A percentile compares a stretch with the other conserved stretches of the same genome.
Conservation (phyloP, 2,113 vertebrate genomes). For the Labeo rohita region DNA sequence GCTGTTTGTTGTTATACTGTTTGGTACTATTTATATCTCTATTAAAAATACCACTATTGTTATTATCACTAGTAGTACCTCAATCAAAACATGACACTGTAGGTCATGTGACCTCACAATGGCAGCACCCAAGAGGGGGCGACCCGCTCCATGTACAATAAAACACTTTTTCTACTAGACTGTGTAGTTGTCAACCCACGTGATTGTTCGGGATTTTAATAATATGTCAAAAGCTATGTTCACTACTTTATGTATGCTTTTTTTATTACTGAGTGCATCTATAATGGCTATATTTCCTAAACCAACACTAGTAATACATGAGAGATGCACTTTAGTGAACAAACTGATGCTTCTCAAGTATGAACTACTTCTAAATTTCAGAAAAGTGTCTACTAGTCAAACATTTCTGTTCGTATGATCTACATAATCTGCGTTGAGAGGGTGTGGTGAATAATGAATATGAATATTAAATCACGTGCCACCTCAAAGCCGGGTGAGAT, state of each 20-base stretch:
- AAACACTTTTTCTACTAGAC: not conserved
- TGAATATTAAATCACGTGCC: constrained; percentile 7
- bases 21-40: not conserved
- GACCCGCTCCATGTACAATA: not conserved
- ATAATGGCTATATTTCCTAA: not conserved
- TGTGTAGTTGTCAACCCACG: not conserved
- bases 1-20: not conserved
- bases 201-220: not conserved
- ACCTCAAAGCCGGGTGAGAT: not conserved
- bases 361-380: not conserved
- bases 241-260: not conserved
- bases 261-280: not conserved
- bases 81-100: not conserved
- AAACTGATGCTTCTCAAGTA: too few species aligned
- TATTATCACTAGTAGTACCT: not conserved
- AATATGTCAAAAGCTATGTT: not conserved
- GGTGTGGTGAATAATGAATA: not conserved
- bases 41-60: not conserved
- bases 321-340: not conserved
- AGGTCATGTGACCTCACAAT: not conserved
- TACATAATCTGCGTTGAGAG: not conserved
- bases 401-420: not conserved
- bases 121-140: not conserved
- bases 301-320: not conserved
- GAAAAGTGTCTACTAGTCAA: not conserved